Conservation (phyloP, 2,888 invertebrate species). For the Dicyrtomina minuta region DNA sequence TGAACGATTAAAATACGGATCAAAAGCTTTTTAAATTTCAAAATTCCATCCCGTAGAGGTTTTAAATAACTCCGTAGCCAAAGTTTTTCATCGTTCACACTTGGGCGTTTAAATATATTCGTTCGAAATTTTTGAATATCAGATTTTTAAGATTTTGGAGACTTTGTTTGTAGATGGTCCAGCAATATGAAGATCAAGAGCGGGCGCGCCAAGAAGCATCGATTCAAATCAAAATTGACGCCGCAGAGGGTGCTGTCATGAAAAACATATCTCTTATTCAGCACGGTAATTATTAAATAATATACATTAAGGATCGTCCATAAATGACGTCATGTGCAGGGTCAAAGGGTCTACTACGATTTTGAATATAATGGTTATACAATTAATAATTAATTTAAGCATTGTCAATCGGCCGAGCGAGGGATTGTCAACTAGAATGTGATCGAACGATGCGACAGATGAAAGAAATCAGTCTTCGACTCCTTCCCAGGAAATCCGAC, state of each 20-base stretch:
- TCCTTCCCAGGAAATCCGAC: conserved; percentile 50
- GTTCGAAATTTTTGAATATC: background rate
- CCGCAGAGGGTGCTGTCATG: conserved; percentile 50
- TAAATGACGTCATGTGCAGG: no score
- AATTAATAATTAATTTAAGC: conserved; percentile 34
- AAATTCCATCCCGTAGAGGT: no score
- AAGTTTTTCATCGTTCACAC: background rate
- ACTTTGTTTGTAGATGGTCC: conserved; percentile 40
- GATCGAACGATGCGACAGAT: conserved; percentile 52
- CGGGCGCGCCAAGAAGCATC: conserved; percentile 46
- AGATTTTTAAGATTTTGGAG: background rate
- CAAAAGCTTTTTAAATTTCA: no score
- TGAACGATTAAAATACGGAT: no score
- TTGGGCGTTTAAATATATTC: background rate
- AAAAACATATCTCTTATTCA: conserved; percentile 51
- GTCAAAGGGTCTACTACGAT: background rate
- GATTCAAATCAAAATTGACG: conserved; percentile 49
- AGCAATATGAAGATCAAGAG: conserved; percentile 47
- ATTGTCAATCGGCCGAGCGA: conserved; percentile 49
- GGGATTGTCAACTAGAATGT: conserved; percentile 52
- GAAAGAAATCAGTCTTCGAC: conserved; percentile 46
- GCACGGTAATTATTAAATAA: conserved; percentile 42
- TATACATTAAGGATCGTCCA: background rate
- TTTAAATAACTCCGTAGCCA: no score
- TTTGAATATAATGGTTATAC: background rate